Percentiles rank a stretch among this genome's conserved stretches.
phyloP scores from a whole-genome alignment of 2,888 invertebrate species.

The Toxonevra muliebris region DNA sequence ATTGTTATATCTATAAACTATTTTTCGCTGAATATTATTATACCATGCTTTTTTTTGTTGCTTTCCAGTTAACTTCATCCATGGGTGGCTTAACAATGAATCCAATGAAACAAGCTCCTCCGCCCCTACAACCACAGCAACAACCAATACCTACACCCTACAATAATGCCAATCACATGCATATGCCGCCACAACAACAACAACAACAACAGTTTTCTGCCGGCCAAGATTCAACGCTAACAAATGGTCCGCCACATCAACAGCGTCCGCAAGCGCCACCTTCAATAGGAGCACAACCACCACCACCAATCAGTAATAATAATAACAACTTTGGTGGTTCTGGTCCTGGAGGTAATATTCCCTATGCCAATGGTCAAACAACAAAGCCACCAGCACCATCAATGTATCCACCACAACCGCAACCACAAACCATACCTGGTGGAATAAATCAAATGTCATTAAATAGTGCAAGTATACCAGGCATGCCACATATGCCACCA shows the following conservation, averaged over 20 bases:
- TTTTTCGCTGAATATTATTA: not conserved
- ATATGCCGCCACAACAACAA: conserved; percentile 25
- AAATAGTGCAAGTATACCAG: conserved; percentile 56
- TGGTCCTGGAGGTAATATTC: not conserved
- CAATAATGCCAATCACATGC: conserved; percentile 35
- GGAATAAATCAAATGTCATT: conserved; percentile 58
- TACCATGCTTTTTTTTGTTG: not conserved
- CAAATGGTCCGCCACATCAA: conserved; percentile 40
- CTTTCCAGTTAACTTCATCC: conserved; percentile 54
- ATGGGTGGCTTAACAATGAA: conserved; percentile 58
- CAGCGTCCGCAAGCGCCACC: conserved; percentile 35
- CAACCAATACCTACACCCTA: conserved; percentile 34
- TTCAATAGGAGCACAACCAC: conserved; percentile 24
- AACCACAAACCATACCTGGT: conserved; percentile 47
- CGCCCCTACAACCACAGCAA: conserved; percentile 28
- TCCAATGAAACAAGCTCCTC: conserved; percentile 48
- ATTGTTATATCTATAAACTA: too few species aligned
- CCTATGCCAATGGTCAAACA: conserved; percentile 49
- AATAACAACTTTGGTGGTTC: conserved; percentile 24
- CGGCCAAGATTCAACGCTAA: conserved; percentile 31
- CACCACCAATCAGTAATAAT: conserved; percentile 39
- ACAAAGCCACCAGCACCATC: conserved; percentile 35
- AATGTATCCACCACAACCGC: conserved; percentile 29
- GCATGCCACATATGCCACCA: conserved; percentile 62
- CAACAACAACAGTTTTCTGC: conserved; percentile 27